phyloP scores from a whole-genome alignment of 92 coral and sea anemone species.

The Porites divaricata region DNA sequence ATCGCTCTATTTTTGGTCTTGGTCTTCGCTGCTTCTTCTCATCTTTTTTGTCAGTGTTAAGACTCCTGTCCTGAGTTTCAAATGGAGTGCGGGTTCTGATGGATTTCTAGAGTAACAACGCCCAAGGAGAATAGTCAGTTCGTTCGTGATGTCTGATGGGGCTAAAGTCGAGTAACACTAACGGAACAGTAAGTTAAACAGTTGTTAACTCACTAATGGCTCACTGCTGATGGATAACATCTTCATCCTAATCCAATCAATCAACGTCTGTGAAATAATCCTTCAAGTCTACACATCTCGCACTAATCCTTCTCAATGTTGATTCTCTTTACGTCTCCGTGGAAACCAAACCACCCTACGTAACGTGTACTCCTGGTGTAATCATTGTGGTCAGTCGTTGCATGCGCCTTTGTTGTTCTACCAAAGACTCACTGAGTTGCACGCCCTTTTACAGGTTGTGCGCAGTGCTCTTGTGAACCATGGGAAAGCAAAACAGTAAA shows the following conservation, averaged over 20 bases:
- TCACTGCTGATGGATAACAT: conserved; percentile 41
- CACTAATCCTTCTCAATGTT: conserved; percentile 30
- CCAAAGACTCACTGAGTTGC: conserved; percentile 41
- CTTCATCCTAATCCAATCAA: conserved; percentile 3
- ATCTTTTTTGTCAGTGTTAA: no score
- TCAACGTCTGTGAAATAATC: neutral
- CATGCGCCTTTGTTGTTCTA: neutral
- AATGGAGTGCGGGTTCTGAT: no score
- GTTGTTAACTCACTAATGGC: conserved; percentile 15
- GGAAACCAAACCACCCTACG: neutral
- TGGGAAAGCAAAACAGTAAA: conserved; percentile 99
- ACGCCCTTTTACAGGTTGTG: conserved; percentile 42
- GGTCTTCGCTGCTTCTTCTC: no score
- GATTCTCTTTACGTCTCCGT: conserved; percentile 13
- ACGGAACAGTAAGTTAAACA: neutral
- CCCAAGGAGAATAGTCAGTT: no score
- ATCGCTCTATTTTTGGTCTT: no score
- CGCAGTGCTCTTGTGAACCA: conserved; percentile 19
- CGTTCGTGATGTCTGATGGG: neutral
- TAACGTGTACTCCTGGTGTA: neutral
- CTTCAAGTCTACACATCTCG: conserved; percentile 1
- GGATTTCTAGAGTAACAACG: no score
- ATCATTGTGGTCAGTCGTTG: neutral
- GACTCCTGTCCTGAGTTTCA: no score
- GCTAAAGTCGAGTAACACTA: neutral